These are phyloP conservation scores for Hemitrygon akajei DNA, from an alignment of 2,797 vertebrate species.

Conservation along the genomic window DNA sequence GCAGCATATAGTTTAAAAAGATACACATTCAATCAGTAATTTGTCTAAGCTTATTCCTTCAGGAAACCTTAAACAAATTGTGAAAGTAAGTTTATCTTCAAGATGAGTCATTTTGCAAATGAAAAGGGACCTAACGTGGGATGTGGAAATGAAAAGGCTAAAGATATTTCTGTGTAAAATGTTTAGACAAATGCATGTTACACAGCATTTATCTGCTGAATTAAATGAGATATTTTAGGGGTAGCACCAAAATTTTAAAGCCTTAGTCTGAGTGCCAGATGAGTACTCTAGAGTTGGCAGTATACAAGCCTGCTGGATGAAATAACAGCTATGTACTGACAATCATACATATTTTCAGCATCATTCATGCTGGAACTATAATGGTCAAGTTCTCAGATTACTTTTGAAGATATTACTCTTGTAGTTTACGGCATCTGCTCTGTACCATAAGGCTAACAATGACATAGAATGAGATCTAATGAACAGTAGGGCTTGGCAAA, in stretches of 20 bases:
- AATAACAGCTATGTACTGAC: too few species aligned
- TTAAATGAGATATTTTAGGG: background rate
- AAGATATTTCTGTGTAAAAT: background rate
- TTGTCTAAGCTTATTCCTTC: background rate
- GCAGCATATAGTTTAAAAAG: background rate
- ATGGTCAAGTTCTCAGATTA: background rate
- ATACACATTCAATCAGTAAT: background rate
- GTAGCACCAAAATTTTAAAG: background rate
- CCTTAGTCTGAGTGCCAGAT: background rate
- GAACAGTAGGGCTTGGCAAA: too few species aligned
- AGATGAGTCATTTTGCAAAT: background rate
- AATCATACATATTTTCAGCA: too few species aligned
- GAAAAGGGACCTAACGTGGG: background rate
- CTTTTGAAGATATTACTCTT: background rate
- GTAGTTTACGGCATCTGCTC: background rate
- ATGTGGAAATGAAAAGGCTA: too few species aligned
- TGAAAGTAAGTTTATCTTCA: background rate
- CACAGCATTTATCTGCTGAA: background rate
- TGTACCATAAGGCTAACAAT: background rate
- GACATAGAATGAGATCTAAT: background rate
- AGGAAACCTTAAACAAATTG: constrained; percentile 14
- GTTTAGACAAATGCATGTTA: background rate
- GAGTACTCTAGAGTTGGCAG: background rate
- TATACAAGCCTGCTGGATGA: background rate
- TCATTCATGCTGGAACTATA: background rate